A percentile compares a stretch with the other conserved stretches of the same genome.
These are phyloP conservation scores for Limnephilus lunatus DNA, from an alignment of 2,888 invertebrate species.

Conservation along the genomic window DNA sequence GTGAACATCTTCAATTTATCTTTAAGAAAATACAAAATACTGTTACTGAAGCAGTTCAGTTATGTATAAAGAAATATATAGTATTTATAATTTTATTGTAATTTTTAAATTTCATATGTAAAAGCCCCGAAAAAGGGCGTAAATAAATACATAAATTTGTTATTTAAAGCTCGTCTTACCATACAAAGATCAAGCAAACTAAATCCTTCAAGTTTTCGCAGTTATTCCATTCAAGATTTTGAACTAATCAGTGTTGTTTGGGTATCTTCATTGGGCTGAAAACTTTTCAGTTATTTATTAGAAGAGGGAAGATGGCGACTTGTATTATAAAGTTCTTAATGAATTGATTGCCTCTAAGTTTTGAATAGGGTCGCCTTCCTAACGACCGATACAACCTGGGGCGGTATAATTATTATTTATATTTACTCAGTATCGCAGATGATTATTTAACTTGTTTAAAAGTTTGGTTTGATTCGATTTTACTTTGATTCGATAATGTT, in stretches of 20 bases:
- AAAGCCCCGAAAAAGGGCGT: too few species aligned
- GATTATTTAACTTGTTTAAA: neutral
- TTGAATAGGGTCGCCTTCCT: neutral
- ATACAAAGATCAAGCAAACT: neutral
- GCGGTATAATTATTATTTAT: neutral
- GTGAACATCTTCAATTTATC: too few species aligned
- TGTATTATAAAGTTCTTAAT: neutral
- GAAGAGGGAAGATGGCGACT: neutral
- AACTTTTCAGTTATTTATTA: neutral
- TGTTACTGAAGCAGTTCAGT: too few species aligned
- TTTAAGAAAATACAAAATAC: too few species aligned
- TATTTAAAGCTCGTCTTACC: neutral
- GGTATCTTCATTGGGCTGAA: neutral
- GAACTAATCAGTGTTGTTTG: neutral
- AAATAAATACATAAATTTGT: too few species aligned
- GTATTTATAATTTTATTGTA: too few species aligned
- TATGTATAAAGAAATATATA: too few species aligned
- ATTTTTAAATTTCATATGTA: too few species aligned
- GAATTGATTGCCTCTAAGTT: neutral
- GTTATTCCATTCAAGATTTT: neutral
- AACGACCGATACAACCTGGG: neutral
- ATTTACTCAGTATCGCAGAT: neutral
- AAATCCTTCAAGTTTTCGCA: neutral
- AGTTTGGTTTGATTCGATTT: neutral
- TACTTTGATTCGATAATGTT: neutral